Evolutionary conservation across 2,113 vertebrate species (phyloP).

Genomic region (Cisticola juncidis): DNA sequence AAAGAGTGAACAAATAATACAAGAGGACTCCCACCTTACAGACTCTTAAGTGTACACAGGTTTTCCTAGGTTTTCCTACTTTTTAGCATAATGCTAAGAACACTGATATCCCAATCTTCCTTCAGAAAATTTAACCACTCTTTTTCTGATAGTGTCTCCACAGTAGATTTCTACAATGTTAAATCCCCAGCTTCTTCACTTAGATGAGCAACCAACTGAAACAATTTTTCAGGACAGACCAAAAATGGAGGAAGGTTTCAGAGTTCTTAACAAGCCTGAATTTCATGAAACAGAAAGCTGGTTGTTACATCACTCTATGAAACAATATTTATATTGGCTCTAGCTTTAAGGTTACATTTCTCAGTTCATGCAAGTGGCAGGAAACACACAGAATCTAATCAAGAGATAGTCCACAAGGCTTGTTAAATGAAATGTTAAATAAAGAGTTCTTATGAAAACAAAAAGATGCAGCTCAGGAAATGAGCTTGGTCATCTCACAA

Average conservation of each 20-base stretch:
- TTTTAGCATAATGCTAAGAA: neutral
- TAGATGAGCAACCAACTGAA: accelerated
- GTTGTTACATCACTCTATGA: conserved; percentile 17
- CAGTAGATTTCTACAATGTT: neutral
- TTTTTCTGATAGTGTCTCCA: neutral
- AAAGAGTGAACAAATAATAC: neutral
- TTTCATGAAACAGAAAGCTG: conserved; percentile 11
- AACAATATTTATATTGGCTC: conserved; percentile 58
- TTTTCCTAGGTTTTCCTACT: neutral
- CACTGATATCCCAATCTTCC: neutral
- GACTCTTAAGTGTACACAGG: neutral
- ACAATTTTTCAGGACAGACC: neutral
- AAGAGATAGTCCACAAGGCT: conserved; percentile 38
- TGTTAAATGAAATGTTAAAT: conserved; percentile 41
- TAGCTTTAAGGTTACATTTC: conserved; percentile 36
- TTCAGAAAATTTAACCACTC: neutral
- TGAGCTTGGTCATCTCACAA: conserved; percentile 43
- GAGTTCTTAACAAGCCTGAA: neutral
- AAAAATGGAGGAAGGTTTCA: neutral
- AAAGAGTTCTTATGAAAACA: conserved; percentile 39
- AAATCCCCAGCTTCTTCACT: neutral
- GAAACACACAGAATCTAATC: conserved; percentile 46
- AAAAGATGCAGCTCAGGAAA: conserved; percentile 55
- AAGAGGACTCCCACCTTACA: neutral
- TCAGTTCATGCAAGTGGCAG: conserved; percentile 35